These are phyloP conservation scores for Galeruca laticollis DNA, from an alignment of 2,888 invertebrate genomes.

Conservation along the genomic window DNA sequence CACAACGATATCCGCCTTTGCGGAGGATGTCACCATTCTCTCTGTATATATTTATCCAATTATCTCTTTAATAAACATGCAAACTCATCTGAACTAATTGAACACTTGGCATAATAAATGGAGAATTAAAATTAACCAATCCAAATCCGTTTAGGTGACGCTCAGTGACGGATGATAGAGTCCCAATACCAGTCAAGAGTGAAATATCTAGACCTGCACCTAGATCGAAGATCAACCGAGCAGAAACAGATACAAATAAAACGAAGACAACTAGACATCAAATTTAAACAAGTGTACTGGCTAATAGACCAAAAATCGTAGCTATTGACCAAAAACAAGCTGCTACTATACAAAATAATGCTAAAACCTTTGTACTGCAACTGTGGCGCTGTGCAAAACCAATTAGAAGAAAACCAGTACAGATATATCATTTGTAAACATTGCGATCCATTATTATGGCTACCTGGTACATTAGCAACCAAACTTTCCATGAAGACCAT, in stretches of 20 bases:
- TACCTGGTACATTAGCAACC: too few relatives aligned
- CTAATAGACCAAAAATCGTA: not conserved
- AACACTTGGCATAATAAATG: not conserved
- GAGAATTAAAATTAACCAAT: not conserved
- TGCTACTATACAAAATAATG: too few relatives aligned
- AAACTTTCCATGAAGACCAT: too few relatives aligned
- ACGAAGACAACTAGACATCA: too few relatives aligned
- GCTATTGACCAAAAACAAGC: not conserved
- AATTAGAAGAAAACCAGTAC: too few relatives aligned
- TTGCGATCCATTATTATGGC: not conserved
- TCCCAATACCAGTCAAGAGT: not conserved
- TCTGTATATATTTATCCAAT: too few relatives aligned
- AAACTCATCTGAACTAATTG: conserved; percentile 1
- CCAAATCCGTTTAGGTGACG: not conserved
- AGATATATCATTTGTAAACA: too few relatives aligned
- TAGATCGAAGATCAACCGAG: not conserved
- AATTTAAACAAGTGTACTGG: not conserved
- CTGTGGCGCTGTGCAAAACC: not conserved
- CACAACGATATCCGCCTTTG: not conserved
- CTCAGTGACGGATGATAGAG: not conserved
- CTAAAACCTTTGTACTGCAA: too few relatives aligned
- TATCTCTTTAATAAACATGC: not conserved
- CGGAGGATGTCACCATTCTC: too few relatives aligned
- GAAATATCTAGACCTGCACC: too few relatives aligned
- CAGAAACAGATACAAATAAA: not conserved